Percentiles rank a stretch among this genome's conserved stretches.
Conservation (phyloP, 2,113 vertebrate species). For the Chroicocephalus ridibundus region DNA sequence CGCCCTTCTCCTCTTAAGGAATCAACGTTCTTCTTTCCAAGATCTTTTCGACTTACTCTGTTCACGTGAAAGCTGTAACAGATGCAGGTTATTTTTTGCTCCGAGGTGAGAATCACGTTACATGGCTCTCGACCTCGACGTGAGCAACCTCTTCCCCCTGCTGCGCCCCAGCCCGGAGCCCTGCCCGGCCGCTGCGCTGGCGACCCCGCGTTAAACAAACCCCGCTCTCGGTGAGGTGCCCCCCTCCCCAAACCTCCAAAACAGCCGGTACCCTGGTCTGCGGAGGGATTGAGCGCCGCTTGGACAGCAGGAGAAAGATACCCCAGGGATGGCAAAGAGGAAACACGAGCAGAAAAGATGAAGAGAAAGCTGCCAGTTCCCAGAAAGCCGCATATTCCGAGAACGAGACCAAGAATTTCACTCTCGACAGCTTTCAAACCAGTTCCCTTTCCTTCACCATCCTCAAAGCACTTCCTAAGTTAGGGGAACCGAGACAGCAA, state of each 20-base stretch:
- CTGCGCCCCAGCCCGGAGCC: not conserved
- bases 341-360: accelerated
- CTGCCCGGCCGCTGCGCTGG: not conserved
- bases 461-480: not conserved
- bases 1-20: not conserved
- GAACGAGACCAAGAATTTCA: not conserved
- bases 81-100: conserved; percentile 47
- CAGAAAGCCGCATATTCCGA: not conserved
- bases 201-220: accelerated
- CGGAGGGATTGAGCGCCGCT: not conserved
- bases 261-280: accelerated
- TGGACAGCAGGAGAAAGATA: accelerated
- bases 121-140: not conserved
- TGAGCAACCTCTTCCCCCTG: not conserved
- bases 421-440: not conserved
- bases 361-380: not conserved
- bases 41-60: not conserved
- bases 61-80: not conserved
- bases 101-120: not conserved
- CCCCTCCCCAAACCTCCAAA: not conserved
- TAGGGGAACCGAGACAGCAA: not conserved
- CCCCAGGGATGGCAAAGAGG: not conserved
- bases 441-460: not conserved
- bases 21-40: conserved; percentile 24
- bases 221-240: accelerated